Base-by-base conservation (phyloP, 1,140 invertebrate species). In the Drosophila pseudoobscura region DNA sequence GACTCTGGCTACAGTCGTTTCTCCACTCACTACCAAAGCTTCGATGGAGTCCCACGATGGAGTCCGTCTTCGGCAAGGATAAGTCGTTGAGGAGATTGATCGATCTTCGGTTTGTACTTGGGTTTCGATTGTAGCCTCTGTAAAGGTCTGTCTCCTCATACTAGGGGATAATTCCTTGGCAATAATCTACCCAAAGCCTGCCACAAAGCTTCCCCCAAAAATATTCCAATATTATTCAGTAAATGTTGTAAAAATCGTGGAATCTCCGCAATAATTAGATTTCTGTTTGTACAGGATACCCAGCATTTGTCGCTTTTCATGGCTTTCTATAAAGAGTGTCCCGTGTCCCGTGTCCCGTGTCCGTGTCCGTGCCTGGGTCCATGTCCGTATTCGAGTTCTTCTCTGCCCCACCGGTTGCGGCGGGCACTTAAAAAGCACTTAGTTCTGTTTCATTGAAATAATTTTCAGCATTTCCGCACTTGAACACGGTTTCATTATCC, bases 21-120 rank as follows among this genome's bases (percentile, higher is more conserved):
- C 97, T 94, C 95, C 17, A 99, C 98, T 93, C 98, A 98, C 88
- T 99, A 99, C 0, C 99, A 92, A 74, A 98, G 96, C 87, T 99
- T 15, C 0, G 17, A 17, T 17, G 96, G 92, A 99, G 99, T 92
- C 98, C 98, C 0, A 95, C 94, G 75, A 99, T 98, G 90, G 97
- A 99, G 84, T 99, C 97, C 8, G 97, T 50, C 26, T 1, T 43
- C 43, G 0, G 13, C 47, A 78, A 39, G 0, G 49, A 20, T 6
- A 29, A 5, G 0, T 49, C 4, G 1, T 22, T 24, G 11, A 77
- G 13, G 0, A 6, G 26, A 8, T 43, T 20, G 2, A 77, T 51
- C 1, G 17, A 17, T 17, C 24, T 78, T 78, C 1, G n/a, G 11
- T 0, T 35, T 24, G 2, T 51, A 17, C 17, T 17, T 17, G 17